A percentile compares a stretch with the other conserved stretches of the same genome.
phyloP scores from a whole-genome alignment of 2,797 vertebrate genomes.

The Aselliscus stoliczkanus region DNA sequence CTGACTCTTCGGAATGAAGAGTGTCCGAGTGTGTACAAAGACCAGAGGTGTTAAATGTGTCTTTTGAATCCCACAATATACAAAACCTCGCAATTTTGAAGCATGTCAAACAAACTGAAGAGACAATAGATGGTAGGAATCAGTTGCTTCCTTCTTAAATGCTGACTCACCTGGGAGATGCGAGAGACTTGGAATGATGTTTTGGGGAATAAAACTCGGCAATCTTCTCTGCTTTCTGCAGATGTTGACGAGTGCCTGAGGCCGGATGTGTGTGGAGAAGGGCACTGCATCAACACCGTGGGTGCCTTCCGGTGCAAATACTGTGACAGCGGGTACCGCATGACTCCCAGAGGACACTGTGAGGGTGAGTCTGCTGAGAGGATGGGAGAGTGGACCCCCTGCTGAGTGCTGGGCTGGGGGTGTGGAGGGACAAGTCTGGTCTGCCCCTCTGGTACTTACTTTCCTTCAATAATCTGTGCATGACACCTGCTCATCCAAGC shows the following conservation, averaged over 20 bases:
- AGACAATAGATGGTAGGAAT: not conserved
- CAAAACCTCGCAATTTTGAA: not conserved
- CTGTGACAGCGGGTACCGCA: slow-evolving; percentile 85
- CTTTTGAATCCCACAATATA: not conserved
- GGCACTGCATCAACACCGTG: slow-evolving; percentile 83
- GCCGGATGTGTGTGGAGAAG: slow-evolving; percentile 82
- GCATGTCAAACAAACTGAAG: not conserved
- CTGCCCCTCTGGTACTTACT: not conserved
- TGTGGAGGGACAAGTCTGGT: accelerated
- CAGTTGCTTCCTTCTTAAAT: not conserved
- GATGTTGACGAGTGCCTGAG: slow-evolving; percentile 87
- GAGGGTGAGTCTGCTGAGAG: slow-evolving; percentile 79
- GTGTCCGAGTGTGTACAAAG: not conserved
- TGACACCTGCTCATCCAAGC: accelerated
- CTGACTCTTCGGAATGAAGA: not conserved
- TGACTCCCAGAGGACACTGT: slow-evolving; percentile 82
- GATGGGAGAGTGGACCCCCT: accelerated
- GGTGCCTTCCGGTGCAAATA: slow-evolving; percentile 86
- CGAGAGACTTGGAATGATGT: not conserved
- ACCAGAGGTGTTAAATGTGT: not conserved
- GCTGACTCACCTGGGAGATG: not conserved
- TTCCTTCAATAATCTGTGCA: accelerated
- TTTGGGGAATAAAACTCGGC: not conserved
- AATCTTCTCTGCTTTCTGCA: slow-evolving; percentile 36
- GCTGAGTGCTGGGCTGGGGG: not conserved